phyloP scores from a whole-genome alignment of 2,888 invertebrate species.

The Uropetala carovei region DNA sequence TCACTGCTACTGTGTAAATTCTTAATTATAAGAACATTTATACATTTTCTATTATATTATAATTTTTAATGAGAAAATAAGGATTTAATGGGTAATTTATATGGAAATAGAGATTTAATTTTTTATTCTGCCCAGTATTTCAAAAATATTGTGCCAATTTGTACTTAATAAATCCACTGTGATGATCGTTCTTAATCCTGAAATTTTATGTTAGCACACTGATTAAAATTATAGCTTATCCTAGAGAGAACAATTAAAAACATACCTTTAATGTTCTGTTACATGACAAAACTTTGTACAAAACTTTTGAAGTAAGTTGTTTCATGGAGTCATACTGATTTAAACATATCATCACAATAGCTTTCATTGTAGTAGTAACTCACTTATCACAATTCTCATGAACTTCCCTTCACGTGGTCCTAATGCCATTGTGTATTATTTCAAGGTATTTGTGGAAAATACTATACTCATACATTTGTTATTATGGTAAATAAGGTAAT shows the following conservation, averaged over 20 bases:
- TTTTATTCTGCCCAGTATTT: constrained; percentile 60
- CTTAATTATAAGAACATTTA: constrained; percentile 57
- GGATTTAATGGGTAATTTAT: constrained; percentile 62
- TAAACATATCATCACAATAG: background rate
- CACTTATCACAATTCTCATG: background rate
- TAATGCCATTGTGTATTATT: background rate
- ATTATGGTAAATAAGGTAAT: constrained; percentile 8
- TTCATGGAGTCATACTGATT: constrained; percentile 6
- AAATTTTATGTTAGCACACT: constrained; percentile 49
- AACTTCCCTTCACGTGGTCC: background rate
- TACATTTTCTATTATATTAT: constrained; percentile 64
- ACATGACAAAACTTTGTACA: constrained; percentile 40
- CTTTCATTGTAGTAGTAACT: background rate
- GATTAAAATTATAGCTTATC: constrained; percentile 2
- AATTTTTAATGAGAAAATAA: constrained; percentile 52
- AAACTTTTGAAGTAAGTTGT: constrained; percentile 42
- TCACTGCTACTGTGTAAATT: constrained; percentile 10
- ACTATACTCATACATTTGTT: constrained; percentile 35
- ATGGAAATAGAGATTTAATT: constrained; percentile 54
- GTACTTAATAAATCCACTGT: constrained; percentile 59
- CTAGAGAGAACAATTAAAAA: constrained; percentile 7
- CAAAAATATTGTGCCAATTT: constrained; percentile 64
- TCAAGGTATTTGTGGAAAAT: constrained; percentile 26
- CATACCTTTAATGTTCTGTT: background rate
- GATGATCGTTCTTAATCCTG: constrained; percentile 51